phyloP scores from a whole-genome alignment of 2,888 invertebrate genomes.

The Ormyrus labotus region DNA sequence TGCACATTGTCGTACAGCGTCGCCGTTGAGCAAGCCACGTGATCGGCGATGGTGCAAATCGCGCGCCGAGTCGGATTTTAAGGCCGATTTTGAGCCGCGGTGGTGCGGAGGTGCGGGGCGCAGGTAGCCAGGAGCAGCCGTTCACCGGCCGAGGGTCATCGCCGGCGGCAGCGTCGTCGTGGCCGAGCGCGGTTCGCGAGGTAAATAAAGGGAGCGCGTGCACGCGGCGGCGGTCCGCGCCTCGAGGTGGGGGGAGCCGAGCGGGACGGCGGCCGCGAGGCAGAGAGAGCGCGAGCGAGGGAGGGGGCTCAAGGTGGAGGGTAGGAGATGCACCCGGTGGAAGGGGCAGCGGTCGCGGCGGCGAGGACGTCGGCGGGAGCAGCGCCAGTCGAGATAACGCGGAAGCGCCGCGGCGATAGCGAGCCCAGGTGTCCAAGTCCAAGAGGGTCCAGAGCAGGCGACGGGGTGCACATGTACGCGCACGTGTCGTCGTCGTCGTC shows the following conservation, averaged over 20 bases:
- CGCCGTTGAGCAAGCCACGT: conserved; percentile 89
- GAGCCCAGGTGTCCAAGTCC: not conserved
- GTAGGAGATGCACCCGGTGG: conserved; percentile 34
- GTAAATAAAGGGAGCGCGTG: conserved; percentile 71
- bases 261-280: conserved; percentile 3
- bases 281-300: conserved; percentile 57
- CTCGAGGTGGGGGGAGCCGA: conserved; percentile 63
- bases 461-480: conserved; percentile 22
- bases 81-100: conserved; percentile 35
- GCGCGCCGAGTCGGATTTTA: conserved; percentile 64
- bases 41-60: conserved; percentile 83
- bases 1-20: conserved; percentile 90
- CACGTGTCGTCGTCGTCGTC: conserved; percentile 15
- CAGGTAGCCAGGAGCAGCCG: not conserved
- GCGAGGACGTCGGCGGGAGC: conserved; percentile 54
- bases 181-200: conserved; percentile 61
- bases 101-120: conserved; percentile 6
- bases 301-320: conserved; percentile 28
- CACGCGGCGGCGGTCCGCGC: conserved; percentile 55
- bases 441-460: conserved; percentile 14
- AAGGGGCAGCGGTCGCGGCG: conserved; percentile 59
- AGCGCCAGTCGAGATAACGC: conserved; percentile 58
- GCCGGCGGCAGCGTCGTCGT: conserved; percentile 21
- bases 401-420: conserved; percentile 53
- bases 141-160: conserved; percentile 55